Conservation (phyloP, 2,797 vertebrate species). For the Ciconia nigra region DNA sequence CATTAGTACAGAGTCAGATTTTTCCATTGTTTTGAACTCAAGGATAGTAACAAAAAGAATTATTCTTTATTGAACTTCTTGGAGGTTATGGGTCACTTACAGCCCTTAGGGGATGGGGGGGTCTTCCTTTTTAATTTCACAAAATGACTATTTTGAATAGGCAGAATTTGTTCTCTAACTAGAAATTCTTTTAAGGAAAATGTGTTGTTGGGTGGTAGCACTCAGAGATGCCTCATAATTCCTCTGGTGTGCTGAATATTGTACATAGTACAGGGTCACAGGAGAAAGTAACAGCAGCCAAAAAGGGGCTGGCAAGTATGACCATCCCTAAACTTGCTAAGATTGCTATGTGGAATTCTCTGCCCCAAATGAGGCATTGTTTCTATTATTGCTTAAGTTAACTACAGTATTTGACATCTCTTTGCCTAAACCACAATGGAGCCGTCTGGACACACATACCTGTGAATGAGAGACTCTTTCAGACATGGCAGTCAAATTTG, state of each 20-base stretch:
- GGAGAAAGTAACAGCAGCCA: neutral
- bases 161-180: neutral
- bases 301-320: neutral
- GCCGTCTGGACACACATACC: neutral
- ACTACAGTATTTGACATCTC: slow-evolving; percentile 5
- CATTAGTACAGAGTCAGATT: neutral
- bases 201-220: neutral
- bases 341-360: neutral
- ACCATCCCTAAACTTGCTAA: neutral
- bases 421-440: neutral
- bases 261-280: neutral
- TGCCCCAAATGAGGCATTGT: neutral
- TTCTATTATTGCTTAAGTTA: slow-evolving; percentile 41
- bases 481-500: neutral
- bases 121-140: slow-evolving; percentile 9
- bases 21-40: slow-evolving; percentile 31
- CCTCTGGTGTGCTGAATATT: neutral
- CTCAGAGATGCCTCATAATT: neutral
- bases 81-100: neutral
- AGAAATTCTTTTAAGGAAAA: neutral
- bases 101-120: neutral
- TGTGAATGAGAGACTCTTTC: neutral
- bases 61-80: slow-evolving; percentile 5
- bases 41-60: neutral
- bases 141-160: slow-evolving; percentile 21